phyloP scores from a whole-genome alignment of 2,888 invertebrate species.

The Aspidiotus destructor region DNA sequence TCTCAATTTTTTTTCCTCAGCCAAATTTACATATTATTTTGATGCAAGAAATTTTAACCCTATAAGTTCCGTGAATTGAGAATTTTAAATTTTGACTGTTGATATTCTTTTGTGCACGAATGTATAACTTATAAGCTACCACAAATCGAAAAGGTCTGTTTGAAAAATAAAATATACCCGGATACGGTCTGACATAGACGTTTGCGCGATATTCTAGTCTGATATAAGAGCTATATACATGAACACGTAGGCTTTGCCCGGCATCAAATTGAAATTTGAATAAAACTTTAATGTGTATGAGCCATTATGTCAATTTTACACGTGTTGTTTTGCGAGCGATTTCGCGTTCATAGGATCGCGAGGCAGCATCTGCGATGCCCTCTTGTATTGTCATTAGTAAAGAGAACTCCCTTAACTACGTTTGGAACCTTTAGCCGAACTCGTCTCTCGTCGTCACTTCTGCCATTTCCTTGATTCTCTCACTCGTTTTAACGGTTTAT shows the following conservation, averaged over 20 bases:
- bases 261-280: slow-evolving; percentile 28
- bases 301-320: slow-evolving; percentile 33
- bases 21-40: no score
- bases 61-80: no score
- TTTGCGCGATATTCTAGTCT: slow-evolving; percentile 21
- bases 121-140: no score
- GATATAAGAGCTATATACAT: slow-evolving; percentile 1
- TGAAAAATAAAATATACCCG: not conserved
- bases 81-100: no score
- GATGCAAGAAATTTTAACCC: no score
- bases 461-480: not conserved
- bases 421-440: slow-evolving; percentile 18
- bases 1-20: no score
- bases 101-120: no score
- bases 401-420: slow-evolving; percentile 18
- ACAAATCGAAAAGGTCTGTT: no score
- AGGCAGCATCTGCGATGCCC: slow-evolving; percentile 28
- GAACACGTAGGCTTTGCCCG: slow-evolving; percentile 29
- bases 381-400: slow-evolving; percentile 32
- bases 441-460: not conserved
- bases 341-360: not conserved
- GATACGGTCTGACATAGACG: not conserved
- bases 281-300: slow-evolving; percentile 32
- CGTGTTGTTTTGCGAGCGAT: slow-evolving; percentile 22
- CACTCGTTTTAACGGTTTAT: not conserved